Evolutionary conservation across 2,797 vertebrate species (phyloP).

Genomic region (Acrocephalus scirpaceus): DNA sequence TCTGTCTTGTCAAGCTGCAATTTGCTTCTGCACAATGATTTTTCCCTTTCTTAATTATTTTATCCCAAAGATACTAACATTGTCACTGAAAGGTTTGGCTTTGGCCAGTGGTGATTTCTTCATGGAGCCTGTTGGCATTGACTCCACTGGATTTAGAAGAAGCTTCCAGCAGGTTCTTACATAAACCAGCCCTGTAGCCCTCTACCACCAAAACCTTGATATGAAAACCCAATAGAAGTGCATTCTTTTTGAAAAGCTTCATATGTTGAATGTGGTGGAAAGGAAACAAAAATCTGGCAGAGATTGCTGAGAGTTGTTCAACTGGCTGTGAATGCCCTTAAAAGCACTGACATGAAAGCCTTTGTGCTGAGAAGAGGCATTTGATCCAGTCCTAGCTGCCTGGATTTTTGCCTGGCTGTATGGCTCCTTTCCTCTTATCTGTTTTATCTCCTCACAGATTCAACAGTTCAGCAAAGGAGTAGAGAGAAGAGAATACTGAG

Average conservation of each 20-base stretch:
- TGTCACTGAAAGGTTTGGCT: accelerated
- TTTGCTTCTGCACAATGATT: background rate
- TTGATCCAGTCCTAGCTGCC: background rate
- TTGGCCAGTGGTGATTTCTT: background rate
- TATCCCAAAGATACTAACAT: background rate
- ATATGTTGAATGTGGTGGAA: background rate
- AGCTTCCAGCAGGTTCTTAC: background rate
- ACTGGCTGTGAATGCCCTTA: background rate
- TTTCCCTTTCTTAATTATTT: background rate
- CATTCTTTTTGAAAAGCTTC: background rate
- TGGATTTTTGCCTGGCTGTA: background rate
- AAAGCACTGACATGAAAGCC: background rate
- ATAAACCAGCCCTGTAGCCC: background rate
- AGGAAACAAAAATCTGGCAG: background rate
- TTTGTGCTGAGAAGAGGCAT: background rate
- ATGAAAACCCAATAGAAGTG: background rate
- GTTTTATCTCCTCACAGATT: background rate
- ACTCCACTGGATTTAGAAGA: background rate
- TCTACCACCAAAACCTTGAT: background rate
- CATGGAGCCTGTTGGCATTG: background rate
- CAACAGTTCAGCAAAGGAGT: background rate
- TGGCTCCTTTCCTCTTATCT: background rate
- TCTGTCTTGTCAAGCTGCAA: background rate
- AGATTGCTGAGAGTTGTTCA: background rate
- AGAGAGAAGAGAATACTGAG: background rate